These are phyloP conservation scores for Rhadinocentrus ornatus DNA, from an alignment of 2,797 vertebrate genomes.

Conservation along the genomic window DNA sequence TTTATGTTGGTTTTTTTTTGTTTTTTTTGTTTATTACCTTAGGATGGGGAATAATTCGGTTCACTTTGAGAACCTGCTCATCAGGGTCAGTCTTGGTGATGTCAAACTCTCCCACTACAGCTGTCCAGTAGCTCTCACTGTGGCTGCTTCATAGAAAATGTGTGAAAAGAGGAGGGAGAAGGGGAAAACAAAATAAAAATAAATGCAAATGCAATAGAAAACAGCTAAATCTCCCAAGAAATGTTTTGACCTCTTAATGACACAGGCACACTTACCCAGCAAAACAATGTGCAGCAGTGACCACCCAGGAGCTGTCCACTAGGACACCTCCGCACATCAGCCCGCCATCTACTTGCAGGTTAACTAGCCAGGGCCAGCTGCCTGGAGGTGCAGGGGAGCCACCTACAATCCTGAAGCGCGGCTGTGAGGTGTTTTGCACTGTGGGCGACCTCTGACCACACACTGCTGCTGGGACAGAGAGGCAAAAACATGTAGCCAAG, in stretches of 20 bases:
- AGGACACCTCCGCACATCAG: slow-evolving; percentile 95
- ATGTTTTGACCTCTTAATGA: not conserved
- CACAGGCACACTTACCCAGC: slow-evolving; percentile 81
- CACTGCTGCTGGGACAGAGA: slow-evolving; percentile 77
- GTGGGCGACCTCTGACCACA: slow-evolving; percentile 84
- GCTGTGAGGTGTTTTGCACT: slow-evolving; percentile 79
- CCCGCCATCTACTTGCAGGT: slow-evolving; percentile 88
- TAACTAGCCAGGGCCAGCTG: slow-evolving; percentile 96
- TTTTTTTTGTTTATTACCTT: slow-evolving; percentile 81
- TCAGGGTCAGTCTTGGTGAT: slow-evolving; percentile 83
- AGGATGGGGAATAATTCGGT: slow-evolving; percentile 91
- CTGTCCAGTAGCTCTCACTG: slow-evolving; percentile 91
- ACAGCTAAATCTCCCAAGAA: not conserved
- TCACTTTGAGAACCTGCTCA: slow-evolving; percentile 86
- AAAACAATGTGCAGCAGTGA: slow-evolving; percentile 95
- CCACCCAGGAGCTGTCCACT: slow-evolving; percentile 91
- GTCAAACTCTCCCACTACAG: slow-evolving; percentile 89
- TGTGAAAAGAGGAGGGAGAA: not conserved
- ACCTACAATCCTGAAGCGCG: slow-evolving; percentile 89
- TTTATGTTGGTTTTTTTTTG: not conserved
- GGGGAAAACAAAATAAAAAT: not conserved
- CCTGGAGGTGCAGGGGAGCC: slow-evolving; percentile 86
- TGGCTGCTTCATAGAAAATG: slow-evolving; percentile 78
- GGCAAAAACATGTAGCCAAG: slow-evolving; percentile 10
- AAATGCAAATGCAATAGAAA: not conserved